Base-by-base conservation (phyloP, 2,888 invertebrate species). In the Cosmorhoe ocellata region DNA sequence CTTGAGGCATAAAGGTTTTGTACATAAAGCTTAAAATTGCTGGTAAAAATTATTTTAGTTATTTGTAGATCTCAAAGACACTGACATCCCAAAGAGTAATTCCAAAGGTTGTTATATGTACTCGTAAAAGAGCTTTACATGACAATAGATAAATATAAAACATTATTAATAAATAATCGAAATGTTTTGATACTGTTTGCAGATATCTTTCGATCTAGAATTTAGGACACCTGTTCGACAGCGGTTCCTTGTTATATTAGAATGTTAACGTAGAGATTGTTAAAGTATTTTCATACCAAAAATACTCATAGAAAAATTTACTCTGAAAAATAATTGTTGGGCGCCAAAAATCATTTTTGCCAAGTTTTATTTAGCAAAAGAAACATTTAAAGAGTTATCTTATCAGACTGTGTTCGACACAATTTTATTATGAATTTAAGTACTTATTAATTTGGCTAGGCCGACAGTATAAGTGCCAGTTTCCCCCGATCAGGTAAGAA, bases 131-230 rank as follows among this genome's bases (percentile, higher is more conserved):
- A 84, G 84, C 84, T 85, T 85, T 84, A 84, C 59, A 74, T 78
- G 84, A 85, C 84, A 85, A 85, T 85, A 84, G 83, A 67, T 71
- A 74, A 61, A 59, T 59, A 56, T 58, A 66, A 60, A 64, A 58
- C 56, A 51, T 55, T 64, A 61, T 52, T 57, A 64, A 46, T 46
- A 56, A 67, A 75, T 67, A 75, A 75, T 66, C 64, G 67, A 64
- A 56, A 60, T 58, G 58, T 58, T 67, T 71, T 70, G 59, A 72
- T 69, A 58, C 73, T 72, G 79, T 24, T 24, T 24, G 24, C 24
- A 6, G 6, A 24, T 7, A 7, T 24, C 24, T 6, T 24, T 24
- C 24, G 5, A 24, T 24, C 24, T 24, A 24, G 24, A 24, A 24
- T 24, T 24, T 7, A 7, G 6, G 4, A 24, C 24, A 3, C 6